phyloP scores from a whole-genome alignment of 2,888 invertebrate genomes.

The Drosophila greeni region DNA sequence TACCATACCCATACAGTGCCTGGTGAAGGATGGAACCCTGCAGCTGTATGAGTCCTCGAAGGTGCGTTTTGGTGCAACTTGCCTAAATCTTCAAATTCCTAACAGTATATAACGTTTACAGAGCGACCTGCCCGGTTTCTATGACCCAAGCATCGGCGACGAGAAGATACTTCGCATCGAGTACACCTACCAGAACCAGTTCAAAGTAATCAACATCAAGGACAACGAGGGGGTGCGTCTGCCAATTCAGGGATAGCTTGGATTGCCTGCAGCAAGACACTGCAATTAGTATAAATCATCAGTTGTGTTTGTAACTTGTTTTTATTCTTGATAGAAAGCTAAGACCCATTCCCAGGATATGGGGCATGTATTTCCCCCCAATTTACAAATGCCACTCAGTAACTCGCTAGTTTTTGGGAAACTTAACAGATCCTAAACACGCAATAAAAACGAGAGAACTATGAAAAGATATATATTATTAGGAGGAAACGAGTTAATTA shows the following conservation, averaged over 20 bases:
- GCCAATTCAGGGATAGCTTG: conserved; percentile 81
- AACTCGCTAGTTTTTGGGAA: conserved; percentile 24
- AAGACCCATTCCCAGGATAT: conserved; percentile 42
- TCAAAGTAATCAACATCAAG: conserved; percentile 87
- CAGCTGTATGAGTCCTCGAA: conserved; percentile 91
- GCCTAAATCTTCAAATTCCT: not conserved
- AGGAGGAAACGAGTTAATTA: not conserved
- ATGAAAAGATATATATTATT: not conserved
- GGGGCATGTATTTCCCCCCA: conserved; percentile 32
- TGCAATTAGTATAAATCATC: conserved; percentile 63
- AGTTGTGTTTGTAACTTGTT: conserved; percentile 64
- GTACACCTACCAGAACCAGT: conserved; percentile 89
- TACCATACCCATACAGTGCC: conserved; percentile 95
- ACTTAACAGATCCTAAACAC: conserved; percentile 19
- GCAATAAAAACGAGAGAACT: conserved; percentile 26
- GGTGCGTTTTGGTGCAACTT: conserved; percentile 80
- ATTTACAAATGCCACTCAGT: conserved; percentile 30
- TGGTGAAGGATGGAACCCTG: conserved; percentile 94
- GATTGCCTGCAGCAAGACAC: conserved; percentile 14
- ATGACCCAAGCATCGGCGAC: conserved; percentile 96
- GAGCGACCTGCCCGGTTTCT: conserved; percentile 97
- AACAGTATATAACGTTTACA: conserved; percentile 79
- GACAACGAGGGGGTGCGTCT: conserved; percentile 90
- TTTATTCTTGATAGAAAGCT: conserved; percentile 53
- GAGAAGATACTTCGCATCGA: conserved; percentile 91